Base-by-base conservation (phyloP, 1,140 invertebrate genomes). In the Eriocheir sinensis region DNA sequence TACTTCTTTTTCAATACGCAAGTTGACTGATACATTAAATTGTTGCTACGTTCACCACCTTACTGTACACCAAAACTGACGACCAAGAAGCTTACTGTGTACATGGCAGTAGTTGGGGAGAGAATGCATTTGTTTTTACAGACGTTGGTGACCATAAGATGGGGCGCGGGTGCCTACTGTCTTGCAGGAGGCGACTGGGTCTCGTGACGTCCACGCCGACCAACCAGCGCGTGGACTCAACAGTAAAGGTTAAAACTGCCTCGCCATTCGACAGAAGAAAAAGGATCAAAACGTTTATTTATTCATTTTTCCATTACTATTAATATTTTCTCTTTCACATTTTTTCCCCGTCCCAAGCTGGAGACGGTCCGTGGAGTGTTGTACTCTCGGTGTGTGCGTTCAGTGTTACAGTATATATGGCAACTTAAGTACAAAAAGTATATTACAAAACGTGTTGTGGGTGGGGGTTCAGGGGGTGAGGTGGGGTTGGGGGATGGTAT, bases 321-420 rank as follows among this genome's bases (percentile, higher is more conserved):
- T 72, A 21, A 0, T n/a, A 17, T 72, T 72, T n/a, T 72, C 2
- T 72, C n/a, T 72, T 8, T 21, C 27, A 21, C 48, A 53, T 9
- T n/a, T 72, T n/a, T 72, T 21, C 60, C 6, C 60, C 60, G 27
- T 72, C 60, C 60, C 60, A 3, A 0, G 60, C 2, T 21, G 60
- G 53, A 89, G 88, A 80, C 89, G 88, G 89, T 32, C 32, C 27
- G 30, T 94, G 79, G 79, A 94, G 80, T 89, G 88, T 94, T 94
- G 90, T 94, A 94, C 94, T 94, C 86, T 41, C 60, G 12, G 72
- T 94, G 53, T 94, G 94, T 94, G 94, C 94, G 94, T 92, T 94
- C 21, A 94, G 94, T 94, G 83, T 83, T 94, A 90, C 86, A 94
- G 2, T 53, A 53, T 21, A 53, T n/a, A 81, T 89, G 86, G 85